Base-by-base conservation (phyloP, 2,113 vertebrate species). In the Colaptes auratus region DNA sequence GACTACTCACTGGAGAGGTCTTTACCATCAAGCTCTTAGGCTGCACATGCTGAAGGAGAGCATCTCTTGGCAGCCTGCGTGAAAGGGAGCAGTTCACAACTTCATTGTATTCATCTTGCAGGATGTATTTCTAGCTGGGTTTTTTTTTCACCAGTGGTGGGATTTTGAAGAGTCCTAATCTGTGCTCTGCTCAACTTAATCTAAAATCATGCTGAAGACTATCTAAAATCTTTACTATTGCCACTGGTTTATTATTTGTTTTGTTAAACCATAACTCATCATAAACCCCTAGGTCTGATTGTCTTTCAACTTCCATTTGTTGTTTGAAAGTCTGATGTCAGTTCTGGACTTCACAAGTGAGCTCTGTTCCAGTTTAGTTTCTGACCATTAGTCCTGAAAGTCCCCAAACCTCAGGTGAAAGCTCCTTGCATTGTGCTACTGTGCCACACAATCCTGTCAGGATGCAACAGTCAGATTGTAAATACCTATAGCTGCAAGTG, bases 401-500 rank as follows among this genome's bases (percentile, higher is more conserved):
- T 31, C 36, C 35, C 30, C 7, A 13, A 5, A 25, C 55, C 42
- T 66, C 72, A 42, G 19, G 23, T 63, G 30, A 70, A 79, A 73
- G 24, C 21, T 58, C 75, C 18, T n/a, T 10, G 7, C 14, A 30
- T 64, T 75, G 3, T 15, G 20, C 50, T 75, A 2, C 18, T 60
- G 90, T 82, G 27, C 44, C 25, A 8, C 3, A 9, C 10, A 7
- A 1, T 70, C 24, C n/a, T n/a, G 1, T 31, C 30, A 18, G 55
- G 46, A 55, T 59, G 13, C 28, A 44, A 20, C 6, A 9, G 24
- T 28, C 27, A 2, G 2, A 0, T 14, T 3, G 2, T 3, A 31
- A 65, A 31, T 21, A 24, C 31, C 23, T 4, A 3, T 1, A 4
- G 15, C 6, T 27, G 8, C 16, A 17, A 5, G 3, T 0, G 0